Conservation (phyloP, 2,113 vertebrate genomes). For the Clarias magur region DNA sequence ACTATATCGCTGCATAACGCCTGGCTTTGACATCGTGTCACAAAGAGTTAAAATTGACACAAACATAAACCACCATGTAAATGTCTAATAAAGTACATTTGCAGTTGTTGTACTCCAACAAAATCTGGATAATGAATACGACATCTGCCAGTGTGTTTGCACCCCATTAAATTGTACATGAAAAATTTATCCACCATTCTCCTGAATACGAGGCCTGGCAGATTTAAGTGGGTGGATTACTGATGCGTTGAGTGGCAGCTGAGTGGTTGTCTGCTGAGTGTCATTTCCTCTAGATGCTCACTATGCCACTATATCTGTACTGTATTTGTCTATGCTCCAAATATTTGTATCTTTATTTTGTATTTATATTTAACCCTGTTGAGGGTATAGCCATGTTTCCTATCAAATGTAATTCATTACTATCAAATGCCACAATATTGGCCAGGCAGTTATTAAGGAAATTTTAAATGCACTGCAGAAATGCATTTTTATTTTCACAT, state of each 20-base stretch:
- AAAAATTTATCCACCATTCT: constrained; percentile 24
- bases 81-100: not conserved
- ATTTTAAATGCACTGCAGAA: not conserved
- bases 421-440: not conserved
- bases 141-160: constrained; percentile 40
- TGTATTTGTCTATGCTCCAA: not conserved
- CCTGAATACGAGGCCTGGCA: not conserved
- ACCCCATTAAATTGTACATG: constrained; percentile 41
- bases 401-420: not conserved
- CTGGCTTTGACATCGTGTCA: not conserved
- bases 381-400: not conserved
- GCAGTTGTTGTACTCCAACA: constrained; percentile 5
- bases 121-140: constrained; percentile 19
- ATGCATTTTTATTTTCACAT: too few species aligned
- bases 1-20: not conserved
- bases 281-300: not conserved
- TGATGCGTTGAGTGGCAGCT: constrained; percentile 10
- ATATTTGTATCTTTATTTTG: not conserved
- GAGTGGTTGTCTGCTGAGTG: not conserved
- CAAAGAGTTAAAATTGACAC: not conserved
- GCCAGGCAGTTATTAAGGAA: not conserved
- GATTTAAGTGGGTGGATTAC: constrained; percentile 28
- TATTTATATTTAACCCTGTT: not conserved
- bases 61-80: not conserved
- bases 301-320: not conserved